Evolutionary conservation across 2,113 vertebrate genomes (phyloP).

Genomic region (Cryptotis parvus): DNA sequence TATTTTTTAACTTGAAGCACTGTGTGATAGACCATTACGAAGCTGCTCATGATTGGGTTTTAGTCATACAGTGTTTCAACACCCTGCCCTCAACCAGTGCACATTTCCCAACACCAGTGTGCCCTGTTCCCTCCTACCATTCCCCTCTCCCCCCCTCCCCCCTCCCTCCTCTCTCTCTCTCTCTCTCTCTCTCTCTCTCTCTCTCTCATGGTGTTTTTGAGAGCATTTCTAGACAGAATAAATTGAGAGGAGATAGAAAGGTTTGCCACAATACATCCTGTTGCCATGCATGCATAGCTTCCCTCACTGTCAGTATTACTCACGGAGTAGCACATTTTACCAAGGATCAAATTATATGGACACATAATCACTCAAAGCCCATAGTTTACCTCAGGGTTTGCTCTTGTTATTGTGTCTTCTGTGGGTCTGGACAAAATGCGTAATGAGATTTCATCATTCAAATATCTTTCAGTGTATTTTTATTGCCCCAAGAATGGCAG

Average conservation of each 20-base stretch:
- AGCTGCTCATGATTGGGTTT: too few relatives aligned
- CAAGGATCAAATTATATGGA: background rate
- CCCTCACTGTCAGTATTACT: background rate
- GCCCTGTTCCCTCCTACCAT: too few relatives aligned
- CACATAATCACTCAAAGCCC: background rate
- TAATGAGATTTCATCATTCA: background rate
- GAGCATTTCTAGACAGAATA: background rate
- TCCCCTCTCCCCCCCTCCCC: too few relatives aligned
- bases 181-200: too few relatives aligned
- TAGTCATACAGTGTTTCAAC: too few relatives aligned
- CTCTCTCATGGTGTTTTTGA: too few relatives aligned
- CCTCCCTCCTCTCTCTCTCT: too few relatives aligned
- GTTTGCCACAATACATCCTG: background rate
- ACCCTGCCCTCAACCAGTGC: too few relatives aligned
- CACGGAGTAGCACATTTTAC: background rate
- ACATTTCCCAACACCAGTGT: too few relatives aligned
- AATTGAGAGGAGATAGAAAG: background rate
- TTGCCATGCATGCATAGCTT: background rate
- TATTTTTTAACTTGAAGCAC: too few relatives aligned
- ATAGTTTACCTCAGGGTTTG: background rate
- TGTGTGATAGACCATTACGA: too few relatives aligned
- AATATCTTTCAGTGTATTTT: background rate
- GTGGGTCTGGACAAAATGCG: background rate
- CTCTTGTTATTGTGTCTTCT: background rate
- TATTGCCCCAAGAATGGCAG: background rate